Percentiles rank a stretch among this genome's conserved stretches.
These are phyloP conservation scores for Channa argus DNA, from an alignment of 2,113 vertebrate genomes.

Conservation along the genomic window DNA sequence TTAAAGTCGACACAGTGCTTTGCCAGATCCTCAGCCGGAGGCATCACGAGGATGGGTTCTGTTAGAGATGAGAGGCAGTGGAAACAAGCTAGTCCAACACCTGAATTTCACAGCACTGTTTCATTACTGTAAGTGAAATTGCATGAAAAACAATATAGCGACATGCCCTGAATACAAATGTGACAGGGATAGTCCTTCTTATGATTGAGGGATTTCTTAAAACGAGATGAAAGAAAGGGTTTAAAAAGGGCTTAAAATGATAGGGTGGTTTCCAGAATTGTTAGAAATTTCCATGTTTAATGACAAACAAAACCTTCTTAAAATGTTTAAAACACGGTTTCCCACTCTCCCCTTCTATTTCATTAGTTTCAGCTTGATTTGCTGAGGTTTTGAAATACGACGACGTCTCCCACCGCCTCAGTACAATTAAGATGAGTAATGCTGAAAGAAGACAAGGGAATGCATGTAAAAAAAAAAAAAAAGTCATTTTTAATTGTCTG, in stretches of 20 bases:
- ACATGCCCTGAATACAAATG: background rate
- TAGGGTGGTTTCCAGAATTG: too few species aligned
- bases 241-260: too few species aligned
- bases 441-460: background rate
- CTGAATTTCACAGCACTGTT: background rate
- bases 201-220: background rate
- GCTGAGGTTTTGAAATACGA: background rate
- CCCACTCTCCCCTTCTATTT: background rate
- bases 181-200: background rate
- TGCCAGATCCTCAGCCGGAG: constrained; percentile 45
- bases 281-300: background rate
- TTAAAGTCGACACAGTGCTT: constrained; percentile 53
- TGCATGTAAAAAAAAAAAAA: background rate
- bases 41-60: constrained; percentile 18
- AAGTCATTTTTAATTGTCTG: background rate
- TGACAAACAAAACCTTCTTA: background rate
- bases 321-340: background rate
- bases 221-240: background rate
- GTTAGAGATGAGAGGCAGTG: constrained; percentile 39
- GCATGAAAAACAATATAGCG: constrained; percentile 7
- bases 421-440: constrained; percentile 12
- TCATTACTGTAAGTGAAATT: background rate
- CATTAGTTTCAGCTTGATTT: constrained; percentile 8
- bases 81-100: constrained; percentile 21
- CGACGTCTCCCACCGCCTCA: background rate